These are phyloP conservation scores for Iselma pallidipennis DNA, from an alignment of 2,888 invertebrate genomes.

Conservation along the genomic window DNA sequence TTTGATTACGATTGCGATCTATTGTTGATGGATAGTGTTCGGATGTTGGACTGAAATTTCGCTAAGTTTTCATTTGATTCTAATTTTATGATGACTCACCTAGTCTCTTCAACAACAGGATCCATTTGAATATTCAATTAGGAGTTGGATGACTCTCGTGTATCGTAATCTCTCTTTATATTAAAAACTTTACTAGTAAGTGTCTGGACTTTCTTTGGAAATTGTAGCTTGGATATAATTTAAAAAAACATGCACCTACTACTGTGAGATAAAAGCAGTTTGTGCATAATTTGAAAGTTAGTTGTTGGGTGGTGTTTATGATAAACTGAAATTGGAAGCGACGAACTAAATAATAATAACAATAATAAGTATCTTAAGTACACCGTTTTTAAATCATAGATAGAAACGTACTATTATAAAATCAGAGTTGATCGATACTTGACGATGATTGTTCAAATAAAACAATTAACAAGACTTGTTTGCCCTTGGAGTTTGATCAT, in stretches of 20 bases:
- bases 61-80: not conserved
- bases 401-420: too few relatives aligned
- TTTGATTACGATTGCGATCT: too few relatives aligned
- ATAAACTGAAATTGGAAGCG: not conserved
- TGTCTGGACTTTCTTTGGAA: slow-evolving; percentile 36
- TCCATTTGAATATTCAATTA: slow-evolving; percentile 52
- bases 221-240: slow-evolving; percentile 38
- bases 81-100: slow-evolving; percentile 33
- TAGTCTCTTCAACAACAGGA: slow-evolving; percentile 49
- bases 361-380: too few relatives aligned
- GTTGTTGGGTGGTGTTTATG: not conserved
- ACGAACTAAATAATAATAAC: not conserved
- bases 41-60: slow-evolving; percentile 5
- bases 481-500: not conserved
- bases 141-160: slow-evolving; percentile 40
- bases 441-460: not conserved
- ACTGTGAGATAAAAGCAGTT: not conserved
- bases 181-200: slow-evolving; percentile 41
- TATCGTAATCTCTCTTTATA: slow-evolving; percentile 44
- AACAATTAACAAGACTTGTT: not conserved
- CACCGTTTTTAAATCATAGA: not conserved
- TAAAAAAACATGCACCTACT: slow-evolving; percentile 18
- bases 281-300: not conserved
- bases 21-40: not conserved
- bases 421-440: not conserved